These are phyloP conservation scores for Trichomycterus rosablanca DNA, from an alignment of 2,113 vertebrate genomes.

Conservation along the genomic window DNA sequence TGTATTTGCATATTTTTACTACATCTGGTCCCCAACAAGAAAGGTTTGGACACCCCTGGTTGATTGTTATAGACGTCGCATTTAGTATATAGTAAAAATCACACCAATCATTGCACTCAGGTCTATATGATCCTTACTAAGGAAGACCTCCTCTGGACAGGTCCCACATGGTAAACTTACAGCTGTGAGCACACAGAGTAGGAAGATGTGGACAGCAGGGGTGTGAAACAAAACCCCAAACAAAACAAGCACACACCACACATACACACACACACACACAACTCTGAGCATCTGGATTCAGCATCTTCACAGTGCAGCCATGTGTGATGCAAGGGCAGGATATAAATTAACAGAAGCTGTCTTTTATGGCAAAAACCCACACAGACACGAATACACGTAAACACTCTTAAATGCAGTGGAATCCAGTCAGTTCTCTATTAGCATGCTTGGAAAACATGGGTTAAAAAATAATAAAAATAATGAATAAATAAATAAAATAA, in stretches of 20 bases:
- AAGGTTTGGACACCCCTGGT: no score
- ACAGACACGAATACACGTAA: conserved; percentile 28
- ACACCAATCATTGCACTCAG: neutral
- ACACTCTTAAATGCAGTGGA: conserved; percentile 3
- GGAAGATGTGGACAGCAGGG: conserved; percentile 30
- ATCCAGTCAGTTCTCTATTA: no score
- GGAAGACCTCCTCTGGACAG: conserved; percentile 45
- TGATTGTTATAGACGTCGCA: no score
- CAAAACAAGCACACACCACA: conserved; percentile 39
- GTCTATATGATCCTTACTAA: conserved; percentile 10
- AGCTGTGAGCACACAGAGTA: conserved; percentile 19
- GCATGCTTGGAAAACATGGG: no score
- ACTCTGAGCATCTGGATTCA: conserved; percentile 45
- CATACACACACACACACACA: conserved; percentile 22
- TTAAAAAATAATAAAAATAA: no score
- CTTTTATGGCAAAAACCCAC: conserved; percentile 30
- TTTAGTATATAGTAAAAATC: no score
- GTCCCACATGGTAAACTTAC: conserved; percentile 43
- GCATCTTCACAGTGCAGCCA: conserved; percentile 22
- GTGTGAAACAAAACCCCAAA: conserved; percentile 48
- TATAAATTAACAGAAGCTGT: conserved; percentile 38
- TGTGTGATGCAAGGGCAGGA: conserved; percentile 31
- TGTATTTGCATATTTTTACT: no score
- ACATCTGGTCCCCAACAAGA: no score
- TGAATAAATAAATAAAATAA: no score